phyloP scores from a whole-genome alignment of 2,888 invertebrate species.

The Sepioteuthis lessoniana region DNA sequence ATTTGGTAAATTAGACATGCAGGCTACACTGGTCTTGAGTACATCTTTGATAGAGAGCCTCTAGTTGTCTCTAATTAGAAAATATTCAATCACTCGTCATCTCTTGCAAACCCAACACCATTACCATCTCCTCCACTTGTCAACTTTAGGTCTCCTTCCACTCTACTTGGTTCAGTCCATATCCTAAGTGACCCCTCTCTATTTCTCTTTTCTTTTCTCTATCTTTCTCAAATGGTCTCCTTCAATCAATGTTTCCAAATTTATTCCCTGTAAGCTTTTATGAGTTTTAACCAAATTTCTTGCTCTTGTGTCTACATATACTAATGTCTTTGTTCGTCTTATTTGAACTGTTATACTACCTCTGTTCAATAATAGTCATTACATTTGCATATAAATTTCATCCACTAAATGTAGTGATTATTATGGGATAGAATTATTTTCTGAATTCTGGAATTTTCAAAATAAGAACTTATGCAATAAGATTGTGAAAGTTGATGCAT shows the following conservation, averaged over 20 bases:
- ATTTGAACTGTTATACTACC: no score
- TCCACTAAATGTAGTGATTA: no score
- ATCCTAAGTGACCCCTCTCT: not conserved
- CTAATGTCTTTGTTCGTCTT: no score
- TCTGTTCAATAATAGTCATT: no score
- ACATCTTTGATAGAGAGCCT: not conserved
- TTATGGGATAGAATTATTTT: no score
- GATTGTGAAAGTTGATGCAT: no score
- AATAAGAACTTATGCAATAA: no score
- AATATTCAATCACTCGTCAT: not conserved
- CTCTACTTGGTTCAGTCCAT: not conserved
- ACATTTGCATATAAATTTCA: no score
- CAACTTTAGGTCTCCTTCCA: constrained; percentile 33
- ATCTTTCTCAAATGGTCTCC: not conserved
- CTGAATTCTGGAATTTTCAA: no score
- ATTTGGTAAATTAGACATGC: constrained; percentile 2
- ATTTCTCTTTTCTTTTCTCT: not conserved
- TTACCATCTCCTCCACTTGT: not conserved
- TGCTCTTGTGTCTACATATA: no score
- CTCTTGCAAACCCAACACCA: constrained; percentile 11
- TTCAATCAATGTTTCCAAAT: not conserved
- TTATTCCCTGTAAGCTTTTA: constrained; percentile 1
- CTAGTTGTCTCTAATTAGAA: constrained; percentile 21
- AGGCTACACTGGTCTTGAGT: not conserved
- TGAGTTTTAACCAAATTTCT: not conserved